These are phyloP conservation scores for Platypus cylindrus DNA, from an alignment of 2,888 invertebrate species.

Conservation along the genomic window DNA sequence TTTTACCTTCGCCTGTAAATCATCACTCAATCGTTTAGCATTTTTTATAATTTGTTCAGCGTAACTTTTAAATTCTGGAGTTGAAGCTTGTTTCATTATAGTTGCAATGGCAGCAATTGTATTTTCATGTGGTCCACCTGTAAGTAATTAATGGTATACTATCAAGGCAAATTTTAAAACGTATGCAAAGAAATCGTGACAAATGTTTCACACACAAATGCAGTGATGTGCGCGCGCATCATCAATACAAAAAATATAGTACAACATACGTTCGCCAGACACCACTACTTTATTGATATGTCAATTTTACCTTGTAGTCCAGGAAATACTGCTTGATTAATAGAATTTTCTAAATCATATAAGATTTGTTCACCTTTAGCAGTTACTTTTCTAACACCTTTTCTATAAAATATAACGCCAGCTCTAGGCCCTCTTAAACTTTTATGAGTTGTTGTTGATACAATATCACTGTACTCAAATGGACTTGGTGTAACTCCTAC, in stretches of 20 bases:
- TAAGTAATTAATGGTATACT: constrained; percentile 2
- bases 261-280: too few species aligned
- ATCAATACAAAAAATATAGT: constrained; percentile 4
- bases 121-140: constrained; percentile 89
- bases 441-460: constrained; percentile 92
- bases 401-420: constrained; percentile 85
- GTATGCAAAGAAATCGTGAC: too few species aligned
- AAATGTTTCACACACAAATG: constrained; percentile 3
- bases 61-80: constrained; percentile 71
- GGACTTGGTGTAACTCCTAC: constrained; percentile 71
- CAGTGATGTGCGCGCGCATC: not conserved
- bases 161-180: too few species aligned
- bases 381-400: constrained; percentile 66
- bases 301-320: constrained; percentile 65
- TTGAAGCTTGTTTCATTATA: constrained; percentile 77
- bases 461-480: constrained; percentile 82
- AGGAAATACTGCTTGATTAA: constrained; percentile 86
- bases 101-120: constrained; percentile 94
- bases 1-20: constrained; percentile 42
- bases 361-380: constrained; percentile 72
- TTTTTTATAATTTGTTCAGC: constrained; percentile 77
- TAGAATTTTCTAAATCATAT: constrained; percentile 79
- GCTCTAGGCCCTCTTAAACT: constrained; percentile 81
- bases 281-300: too few species aligned
- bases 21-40: constrained; percentile 59